Conservation (phyloP, 2,797 vertebrate genomes). For the Perodicticus potto region DNA sequence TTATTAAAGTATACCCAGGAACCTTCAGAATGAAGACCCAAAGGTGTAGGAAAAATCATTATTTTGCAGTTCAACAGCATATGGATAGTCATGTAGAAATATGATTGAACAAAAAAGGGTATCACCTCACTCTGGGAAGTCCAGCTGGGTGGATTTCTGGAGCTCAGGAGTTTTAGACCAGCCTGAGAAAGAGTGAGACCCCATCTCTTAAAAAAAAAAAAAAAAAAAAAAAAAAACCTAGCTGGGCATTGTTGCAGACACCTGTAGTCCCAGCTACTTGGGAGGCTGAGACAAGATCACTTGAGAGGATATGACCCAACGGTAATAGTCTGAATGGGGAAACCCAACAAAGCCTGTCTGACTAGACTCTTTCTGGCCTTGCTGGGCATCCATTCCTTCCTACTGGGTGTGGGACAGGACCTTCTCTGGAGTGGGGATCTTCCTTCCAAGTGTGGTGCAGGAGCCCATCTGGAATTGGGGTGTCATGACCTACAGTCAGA, state of each 20-base stretch:
- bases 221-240: too few species aligned
- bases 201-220: too few species aligned
- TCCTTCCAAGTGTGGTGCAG: too few species aligned
- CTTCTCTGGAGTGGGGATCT: background rate
- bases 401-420: background rate
- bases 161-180: too few species aligned
- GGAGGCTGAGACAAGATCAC: too few species aligned
- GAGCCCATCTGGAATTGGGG: background rate
- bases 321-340: background rate
- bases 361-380: background rate
- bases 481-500: too few species aligned
- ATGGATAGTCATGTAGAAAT: background rate
- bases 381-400: background rate
- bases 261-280: too few species aligned
- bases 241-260: too few species aligned
- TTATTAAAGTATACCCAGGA: background rate
- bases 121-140: background rate
- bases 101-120: background rate
- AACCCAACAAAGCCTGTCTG: background rate
- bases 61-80: background rate
- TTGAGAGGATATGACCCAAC: background rate
- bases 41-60: background rate
- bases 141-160: too few species aligned
- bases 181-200: too few species aligned
- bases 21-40: background rate